These are phyloP conservation scores for Enteromius viviparus DNA, from an alignment of 2,797 vertebrate genomes.

Conservation along the genomic window DNA sequence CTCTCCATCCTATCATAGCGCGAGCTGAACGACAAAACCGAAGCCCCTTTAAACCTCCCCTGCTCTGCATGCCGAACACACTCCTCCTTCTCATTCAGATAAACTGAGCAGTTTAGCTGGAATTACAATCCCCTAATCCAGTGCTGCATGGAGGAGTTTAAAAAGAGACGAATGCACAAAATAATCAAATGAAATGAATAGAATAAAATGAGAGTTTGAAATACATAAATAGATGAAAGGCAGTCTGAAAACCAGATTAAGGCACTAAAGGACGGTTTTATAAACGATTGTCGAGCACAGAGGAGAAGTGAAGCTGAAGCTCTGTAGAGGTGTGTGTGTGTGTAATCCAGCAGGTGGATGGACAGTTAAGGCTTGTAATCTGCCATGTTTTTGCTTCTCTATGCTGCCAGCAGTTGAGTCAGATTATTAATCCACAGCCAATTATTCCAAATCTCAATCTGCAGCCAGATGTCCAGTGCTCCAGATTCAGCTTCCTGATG, in stretches of 20 bases:
- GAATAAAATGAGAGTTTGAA: conserved; percentile 38
- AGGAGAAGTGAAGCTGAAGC: conserved; percentile 24
- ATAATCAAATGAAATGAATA: conserved; percentile 30
- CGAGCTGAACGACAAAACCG: conserved; percentile 9
- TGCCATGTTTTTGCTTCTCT: conserved; percentile 54
- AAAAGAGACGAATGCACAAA: conserved; percentile 34
- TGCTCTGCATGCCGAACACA: conserved; percentile 34
- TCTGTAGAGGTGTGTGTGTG: conserved; percentile 20
- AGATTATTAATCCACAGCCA: conserved; percentile 74
- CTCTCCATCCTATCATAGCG: conserved; percentile 38
- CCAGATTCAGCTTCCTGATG: conserved; percentile 50
- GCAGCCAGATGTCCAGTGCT: conserved; percentile 72
- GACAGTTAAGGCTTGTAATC: conserved; percentile 61
- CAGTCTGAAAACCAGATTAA: conserved; percentile 57
- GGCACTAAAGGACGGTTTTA: conserved; percentile 53
- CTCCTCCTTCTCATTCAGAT: conserved; percentile 24
- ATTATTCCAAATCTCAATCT: conserved; percentile 75
- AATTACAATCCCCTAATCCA: conserved; percentile 60
- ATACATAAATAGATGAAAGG: conserved; percentile 48
- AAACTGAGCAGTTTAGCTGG: conserved; percentile 48
- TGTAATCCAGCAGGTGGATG: conserved; percentile 54
- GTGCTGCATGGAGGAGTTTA: conserved; percentile 47
- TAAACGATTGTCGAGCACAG: conserved; percentile 15
- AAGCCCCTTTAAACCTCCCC: conserved; percentile 44
- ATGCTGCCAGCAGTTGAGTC: conserved; percentile 44